phyloP scores from a whole-genome alignment of 1,140 invertebrate genomes.

The Drosophila azteca region DNA sequence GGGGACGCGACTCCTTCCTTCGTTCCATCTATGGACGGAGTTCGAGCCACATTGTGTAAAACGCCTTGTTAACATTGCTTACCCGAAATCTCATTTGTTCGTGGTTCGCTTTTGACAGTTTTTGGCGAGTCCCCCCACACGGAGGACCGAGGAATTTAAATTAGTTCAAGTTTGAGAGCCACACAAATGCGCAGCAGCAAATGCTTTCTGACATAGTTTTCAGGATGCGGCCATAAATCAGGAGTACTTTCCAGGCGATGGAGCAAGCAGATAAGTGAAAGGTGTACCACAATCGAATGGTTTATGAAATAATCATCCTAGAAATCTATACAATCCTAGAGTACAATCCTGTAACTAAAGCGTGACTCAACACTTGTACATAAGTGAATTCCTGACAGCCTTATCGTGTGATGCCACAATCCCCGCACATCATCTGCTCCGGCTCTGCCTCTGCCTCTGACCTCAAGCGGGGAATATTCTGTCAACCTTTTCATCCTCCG shows the following conservation, averaged over 20 bases:
- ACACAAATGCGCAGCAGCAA: constrained; percentile 64
- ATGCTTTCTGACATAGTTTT: constrained; percentile 75
- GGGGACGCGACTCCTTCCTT: neutral
- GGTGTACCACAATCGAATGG: no score
- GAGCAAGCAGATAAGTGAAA: neutral
- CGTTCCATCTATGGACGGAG: neutral
- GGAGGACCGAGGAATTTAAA: constrained; percentile 66
- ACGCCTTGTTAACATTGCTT: constrained; percentile 78
- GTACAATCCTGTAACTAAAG: neutral
- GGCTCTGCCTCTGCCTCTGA: no score
- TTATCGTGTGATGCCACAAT: constrained; percentile 11
- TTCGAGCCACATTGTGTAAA: constrained; percentile 63
- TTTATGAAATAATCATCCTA: no score
- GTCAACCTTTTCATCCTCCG: neutral
- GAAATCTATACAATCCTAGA: no score
- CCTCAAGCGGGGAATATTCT: neutral
- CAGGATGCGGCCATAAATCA: constrained; percentile 59
- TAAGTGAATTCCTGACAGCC: neutral
- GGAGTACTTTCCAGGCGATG: neutral
- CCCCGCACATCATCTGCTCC: constrained; percentile 6
- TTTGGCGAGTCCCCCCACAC: constrained; percentile 31
- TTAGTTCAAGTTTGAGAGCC: constrained; percentile 54
- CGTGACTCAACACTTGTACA: constrained; percentile 16
- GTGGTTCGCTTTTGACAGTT: constrained; percentile 53
- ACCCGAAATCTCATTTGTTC: constrained; percentile 62